phyloP scores from a whole-genome alignment of 2,797 vertebrate genomes.

The Falco biarmicus region DNA sequence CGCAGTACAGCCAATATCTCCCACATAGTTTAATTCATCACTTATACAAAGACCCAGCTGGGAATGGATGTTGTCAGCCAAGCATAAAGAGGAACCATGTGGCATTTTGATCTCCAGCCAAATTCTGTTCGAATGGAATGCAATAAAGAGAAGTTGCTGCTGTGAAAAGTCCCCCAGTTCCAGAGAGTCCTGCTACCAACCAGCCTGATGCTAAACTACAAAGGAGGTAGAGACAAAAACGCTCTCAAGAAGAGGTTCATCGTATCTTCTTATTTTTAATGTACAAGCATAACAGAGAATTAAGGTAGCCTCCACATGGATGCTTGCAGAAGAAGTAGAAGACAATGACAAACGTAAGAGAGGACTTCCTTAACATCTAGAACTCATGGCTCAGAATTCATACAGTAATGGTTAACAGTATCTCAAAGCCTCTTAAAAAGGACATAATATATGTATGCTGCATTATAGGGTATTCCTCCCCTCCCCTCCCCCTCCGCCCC shows the following conservation, averaged over 20 bases:
- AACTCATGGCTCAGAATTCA: not conserved
- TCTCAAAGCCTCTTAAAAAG: not conserved
- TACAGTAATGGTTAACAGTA: not conserved
- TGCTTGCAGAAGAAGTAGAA: not conserved
- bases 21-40: conserved; percentile 54
- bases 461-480: not conserved
- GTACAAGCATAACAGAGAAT: not conserved
- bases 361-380: not conserved
- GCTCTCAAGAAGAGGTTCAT: not conserved
- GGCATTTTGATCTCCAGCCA: conserved; percentile 54
- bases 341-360: not conserved
- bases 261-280: not conserved
- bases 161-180: not conserved
- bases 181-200: not conserved
- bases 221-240: not conserved
- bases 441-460: not conserved
- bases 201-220: not conserved
- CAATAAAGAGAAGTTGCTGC: conserved; percentile 5
- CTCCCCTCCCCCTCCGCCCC: rapidly evolving
- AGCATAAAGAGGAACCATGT: conserved; percentile 49
- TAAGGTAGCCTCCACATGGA: not conserved
- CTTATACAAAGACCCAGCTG: conserved; percentile 56
- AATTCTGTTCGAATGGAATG: conserved; percentile 18
- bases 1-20: conserved; percentile 17
- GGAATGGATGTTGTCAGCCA: conserved; percentile 50